Evolutionary conservation across 2,888 invertebrate species (phyloP).

Genomic region (Callyntrura guangdongensis): DNA sequence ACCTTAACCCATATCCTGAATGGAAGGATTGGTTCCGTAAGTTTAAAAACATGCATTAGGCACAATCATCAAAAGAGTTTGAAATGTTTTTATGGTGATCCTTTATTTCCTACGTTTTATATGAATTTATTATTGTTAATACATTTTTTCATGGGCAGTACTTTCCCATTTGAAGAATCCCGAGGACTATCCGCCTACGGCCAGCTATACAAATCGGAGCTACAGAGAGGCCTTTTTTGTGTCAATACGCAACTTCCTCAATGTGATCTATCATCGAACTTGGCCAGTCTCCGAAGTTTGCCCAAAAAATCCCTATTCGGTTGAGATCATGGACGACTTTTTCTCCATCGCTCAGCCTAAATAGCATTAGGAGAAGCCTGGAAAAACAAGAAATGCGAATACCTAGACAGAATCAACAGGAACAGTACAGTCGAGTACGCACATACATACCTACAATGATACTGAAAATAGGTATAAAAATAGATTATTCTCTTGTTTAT

Average conservation of each 20-base stretch:
- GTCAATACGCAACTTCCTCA: conserved; percentile 84
- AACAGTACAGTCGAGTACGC: neutral
- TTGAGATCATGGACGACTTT: conserved; percentile 85
- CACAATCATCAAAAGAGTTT: neutral
- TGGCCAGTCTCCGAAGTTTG: conserved; percentile 84
- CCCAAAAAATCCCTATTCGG: conserved; percentile 84
- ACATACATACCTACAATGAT: neutral
- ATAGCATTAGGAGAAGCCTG: conserved; percentile 78
- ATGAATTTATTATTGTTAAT: neutral
- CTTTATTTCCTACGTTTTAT: neutral
- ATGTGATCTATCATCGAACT: conserved; percentile 84
- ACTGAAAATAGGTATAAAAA: neutral
- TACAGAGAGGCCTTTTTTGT: conserved; percentile 84
- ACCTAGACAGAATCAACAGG: too few relatives aligned
- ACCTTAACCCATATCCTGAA: conserved; percentile 95
- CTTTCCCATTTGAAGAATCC: conserved; percentile 83
- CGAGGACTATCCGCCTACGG: conserved; percentile 83
- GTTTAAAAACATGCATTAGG: conserved; percentile 86
- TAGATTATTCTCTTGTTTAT: neutral
- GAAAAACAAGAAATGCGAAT: neutral
- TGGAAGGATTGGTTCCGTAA: conserved; percentile 99
- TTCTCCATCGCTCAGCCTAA: conserved; percentile 84
- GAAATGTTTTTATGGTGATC: neutral
- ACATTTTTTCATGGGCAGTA: conserved; percentile 72
- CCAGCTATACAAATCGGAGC: conserved; percentile 83